A percentile compares a stretch with the other conserved stretches of the same genome.
Evolutionary conservation across 53 echinoderm and acorn worm species (phyloP).

Genomic region (Pentamera pediparva): DNA sequence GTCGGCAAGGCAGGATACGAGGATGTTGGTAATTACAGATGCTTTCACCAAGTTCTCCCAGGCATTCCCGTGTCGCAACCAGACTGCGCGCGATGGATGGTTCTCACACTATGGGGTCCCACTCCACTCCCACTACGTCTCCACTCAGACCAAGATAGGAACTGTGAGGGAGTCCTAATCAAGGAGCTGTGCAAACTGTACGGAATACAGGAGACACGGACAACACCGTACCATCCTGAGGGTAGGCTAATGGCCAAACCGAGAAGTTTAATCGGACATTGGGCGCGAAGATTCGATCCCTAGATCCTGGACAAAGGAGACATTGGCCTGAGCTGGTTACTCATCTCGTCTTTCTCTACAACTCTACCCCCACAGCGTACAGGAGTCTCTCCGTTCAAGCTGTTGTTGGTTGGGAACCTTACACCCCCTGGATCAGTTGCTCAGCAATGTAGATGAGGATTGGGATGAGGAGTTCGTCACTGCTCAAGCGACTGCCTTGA

Average conservation of each 20-base stretch:
- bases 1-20: slow-evolving; percentile 43
- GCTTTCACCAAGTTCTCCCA: slow-evolving; percentile 8
- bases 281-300: not conserved
- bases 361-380: slow-evolving; percentile 19
- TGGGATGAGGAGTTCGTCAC: slow-evolving; percentile 31
- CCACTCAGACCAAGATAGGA: not conserved
- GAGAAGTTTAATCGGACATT: slow-evolving; percentile 18
- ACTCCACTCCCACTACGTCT: not conserved
- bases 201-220: slow-evolving; percentile 11
- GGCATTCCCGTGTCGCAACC: slow-evolving; percentile 18
- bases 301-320: not conserved
- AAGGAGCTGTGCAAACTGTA: not conserved
- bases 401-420: slow-evolving; percentile 30
- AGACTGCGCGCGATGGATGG: not conserved
- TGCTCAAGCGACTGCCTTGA: not conserved
- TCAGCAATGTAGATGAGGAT: not conserved
- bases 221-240: slow-evolving; percentile 29
- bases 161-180: not conserved
- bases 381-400: slow-evolving; percentile 17
- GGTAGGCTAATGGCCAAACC: slow-evolving; percentile 15
- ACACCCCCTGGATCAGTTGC: slow-evolving; percentile 23
- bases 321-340: slow-evolving; percentile 27
- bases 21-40: slow-evolving; percentile 55
- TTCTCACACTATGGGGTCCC: slow-evolving; percentile 12
- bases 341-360: slow-evolving; percentile 15